A percentile compares a stretch with the other conserved stretches of the same genome.
Conservation (phyloP, 2,113 vertebrate genomes). For the Arvicanthis niloticus region DNA sequence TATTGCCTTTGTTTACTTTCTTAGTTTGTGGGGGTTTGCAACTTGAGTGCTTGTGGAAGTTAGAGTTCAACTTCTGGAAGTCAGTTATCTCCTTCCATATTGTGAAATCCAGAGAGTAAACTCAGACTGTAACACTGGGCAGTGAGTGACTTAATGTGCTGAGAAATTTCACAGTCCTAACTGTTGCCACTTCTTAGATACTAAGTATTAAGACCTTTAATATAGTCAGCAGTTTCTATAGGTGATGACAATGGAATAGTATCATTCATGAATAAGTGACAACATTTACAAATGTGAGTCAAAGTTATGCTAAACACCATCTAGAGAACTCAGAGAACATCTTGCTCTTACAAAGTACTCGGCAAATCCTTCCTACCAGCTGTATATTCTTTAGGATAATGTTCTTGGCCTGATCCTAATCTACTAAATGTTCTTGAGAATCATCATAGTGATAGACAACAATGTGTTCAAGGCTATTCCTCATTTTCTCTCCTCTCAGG, state of each 20-base stretch:
- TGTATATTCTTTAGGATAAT: not conserved
- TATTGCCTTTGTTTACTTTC: not conserved
- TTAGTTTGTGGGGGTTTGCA: not conserved
- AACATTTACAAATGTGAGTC: not conserved
- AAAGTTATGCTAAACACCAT: not conserved
- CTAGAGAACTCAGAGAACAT: not conserved
- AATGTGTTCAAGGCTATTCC: no score
- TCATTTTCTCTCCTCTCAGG: not conserved
- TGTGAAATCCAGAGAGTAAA: not conserved
- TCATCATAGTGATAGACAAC: not conserved
- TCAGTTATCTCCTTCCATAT: not conserved
- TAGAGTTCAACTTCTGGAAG: not conserved
- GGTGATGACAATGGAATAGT: not conserved
- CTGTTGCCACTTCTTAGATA: not conserved
- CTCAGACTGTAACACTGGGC: not conserved
- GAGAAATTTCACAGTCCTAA: not conserved
- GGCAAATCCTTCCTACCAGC: not conserved
- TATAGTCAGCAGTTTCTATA: not conserved
- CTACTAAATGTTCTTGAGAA: not conserved
- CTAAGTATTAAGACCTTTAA: conserved; percentile 11
- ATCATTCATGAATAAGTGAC: not conserved
- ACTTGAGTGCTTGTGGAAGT: not conserved
- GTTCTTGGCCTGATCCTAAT: not conserved
- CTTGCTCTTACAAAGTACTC: not conserved
- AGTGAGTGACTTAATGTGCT: not conserved